These are phyloP conservation scores for Ernsta delagoae DNA, from an alignment of 2,888 invertebrate species.

Conservation along the genomic window DNA sequence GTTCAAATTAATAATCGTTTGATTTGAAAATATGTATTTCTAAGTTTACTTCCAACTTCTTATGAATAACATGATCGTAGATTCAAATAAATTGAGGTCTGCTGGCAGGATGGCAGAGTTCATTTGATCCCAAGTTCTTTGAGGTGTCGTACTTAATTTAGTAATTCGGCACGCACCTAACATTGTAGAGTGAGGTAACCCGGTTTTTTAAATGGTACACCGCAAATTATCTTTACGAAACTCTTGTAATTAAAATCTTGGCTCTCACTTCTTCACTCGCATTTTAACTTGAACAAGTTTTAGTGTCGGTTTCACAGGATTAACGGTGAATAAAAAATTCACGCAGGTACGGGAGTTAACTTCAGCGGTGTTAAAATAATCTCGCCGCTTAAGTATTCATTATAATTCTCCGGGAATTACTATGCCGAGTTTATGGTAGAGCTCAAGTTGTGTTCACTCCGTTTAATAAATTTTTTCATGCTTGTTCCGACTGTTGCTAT, in stretches of 20 bases:
- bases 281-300: constrained; percentile 38
- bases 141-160: too few relatives aligned
- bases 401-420: constrained; percentile 36
- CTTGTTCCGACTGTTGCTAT: constrained; percentile 4
- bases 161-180: constrained; percentile 31
- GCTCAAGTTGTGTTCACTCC: constrained; percentile 19
- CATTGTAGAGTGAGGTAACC: constrained; percentile 29
- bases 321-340: constrained; percentile 38
- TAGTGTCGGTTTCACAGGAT: constrained; percentile 38
- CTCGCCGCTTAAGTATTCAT: constrained; percentile 37
- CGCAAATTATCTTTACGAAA: constrained; percentile 38
- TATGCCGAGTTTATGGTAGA: constrained; percentile 29
- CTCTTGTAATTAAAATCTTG: constrained; percentile 39
- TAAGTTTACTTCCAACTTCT: too few relatives aligned
- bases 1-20: too few relatives aligned
- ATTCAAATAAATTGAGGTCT: too few relatives aligned
- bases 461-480: constrained; percentile 28
- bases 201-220: constrained; percentile 38
- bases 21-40: too few relatives aligned
- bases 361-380: constrained; percentile 37
- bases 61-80: too few relatives aligned
- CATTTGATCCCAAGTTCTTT: too few relatives aligned
- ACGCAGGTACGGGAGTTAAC: constrained; percentile 36
- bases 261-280: constrained; percentile 37
- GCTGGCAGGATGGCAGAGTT: too few relatives aligned